Evolutionary conservation across 1,140 invertebrate species (phyloP).

Genomic region (Tachypleus tridentatus): DNA sequence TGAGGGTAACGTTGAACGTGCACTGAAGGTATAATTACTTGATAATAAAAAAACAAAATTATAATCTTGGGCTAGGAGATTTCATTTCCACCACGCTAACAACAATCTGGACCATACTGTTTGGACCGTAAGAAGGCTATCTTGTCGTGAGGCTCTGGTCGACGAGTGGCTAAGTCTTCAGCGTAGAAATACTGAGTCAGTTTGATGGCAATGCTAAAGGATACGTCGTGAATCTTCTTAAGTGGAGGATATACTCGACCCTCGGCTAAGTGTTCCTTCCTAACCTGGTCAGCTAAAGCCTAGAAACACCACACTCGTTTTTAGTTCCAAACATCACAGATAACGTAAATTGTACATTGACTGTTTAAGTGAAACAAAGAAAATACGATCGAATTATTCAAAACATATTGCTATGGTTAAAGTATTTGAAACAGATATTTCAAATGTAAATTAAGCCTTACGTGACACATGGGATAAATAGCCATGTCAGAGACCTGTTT

Average conservation of each 20-base stretch:
- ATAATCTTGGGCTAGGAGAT: too few relatives aligned
- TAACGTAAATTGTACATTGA: neutral
- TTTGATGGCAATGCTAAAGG: constrained; percentile 68
- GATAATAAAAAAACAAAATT: too few relatives aligned
- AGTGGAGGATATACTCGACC: constrained; percentile 94
- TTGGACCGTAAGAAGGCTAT: constrained; percentile 36
- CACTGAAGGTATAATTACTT: too few relatives aligned
- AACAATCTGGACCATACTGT: constrained; percentile 34
- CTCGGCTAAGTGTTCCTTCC: constrained; percentile 59
- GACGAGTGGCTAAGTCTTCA: constrained; percentile 38
- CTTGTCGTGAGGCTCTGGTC: constrained; percentile 43
- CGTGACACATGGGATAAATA: too few relatives aligned
- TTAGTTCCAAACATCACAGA: neutral
- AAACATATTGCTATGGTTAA: too few relatives aligned
- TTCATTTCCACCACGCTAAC: too few relatives aligned
- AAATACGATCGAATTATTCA: too few relatives aligned
- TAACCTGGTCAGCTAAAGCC: constrained; percentile 70
- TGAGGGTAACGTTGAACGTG: too few relatives aligned
- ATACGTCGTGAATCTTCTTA: constrained; percentile 74
- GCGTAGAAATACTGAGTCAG: constrained; percentile 80
- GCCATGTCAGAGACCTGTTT: too few relatives aligned
- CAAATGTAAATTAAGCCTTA: too few relatives aligned
- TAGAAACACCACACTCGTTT: constrained; percentile 32
- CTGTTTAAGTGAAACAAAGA: neutral
- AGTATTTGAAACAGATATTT: too few relatives aligned